Conservation (phyloP, 2,113 vertebrate genomes). For the Trematocara unimaculatum region DNA sequence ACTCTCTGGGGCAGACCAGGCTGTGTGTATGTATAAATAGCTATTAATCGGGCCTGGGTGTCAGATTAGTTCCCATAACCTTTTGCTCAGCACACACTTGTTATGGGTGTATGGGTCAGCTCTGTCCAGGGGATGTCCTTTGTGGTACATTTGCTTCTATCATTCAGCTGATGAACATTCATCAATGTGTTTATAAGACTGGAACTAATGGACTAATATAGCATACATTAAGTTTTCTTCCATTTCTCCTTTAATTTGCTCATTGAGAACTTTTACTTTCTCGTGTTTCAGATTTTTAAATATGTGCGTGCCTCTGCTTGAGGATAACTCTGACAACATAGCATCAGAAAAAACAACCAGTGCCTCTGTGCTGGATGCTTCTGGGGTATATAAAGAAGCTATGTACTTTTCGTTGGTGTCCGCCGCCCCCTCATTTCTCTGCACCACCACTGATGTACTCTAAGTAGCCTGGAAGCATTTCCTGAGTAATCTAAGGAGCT, state of each 20-base stretch:
- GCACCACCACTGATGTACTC: neutral
- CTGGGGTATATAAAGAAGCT: neutral
- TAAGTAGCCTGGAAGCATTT: slow-evolving; percentile 1
- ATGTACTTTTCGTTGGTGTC: neutral
- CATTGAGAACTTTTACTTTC: neutral
- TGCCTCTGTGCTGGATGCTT: neutral
- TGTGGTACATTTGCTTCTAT: slow-evolving; percentile 22
- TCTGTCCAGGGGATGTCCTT: slow-evolving; percentile 43
- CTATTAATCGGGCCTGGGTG: slow-evolving; percentile 58
- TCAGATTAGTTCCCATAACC: slow-evolving; percentile 67
- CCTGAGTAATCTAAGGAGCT: neutral
- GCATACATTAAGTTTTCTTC: neutral
- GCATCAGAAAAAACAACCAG: neutral
- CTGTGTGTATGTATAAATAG: slow-evolving; percentile 59
- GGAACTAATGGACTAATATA: neutral
- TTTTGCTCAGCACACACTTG: slow-evolving; percentile 48
- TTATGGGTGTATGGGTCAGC: slow-evolving; percentile 30
- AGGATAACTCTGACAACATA: neutral
- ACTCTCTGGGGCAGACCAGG: neutral
- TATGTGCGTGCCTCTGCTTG: neutral
- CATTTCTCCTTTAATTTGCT: neutral
- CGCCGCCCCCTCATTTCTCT: slow-evolving; percentile 16
- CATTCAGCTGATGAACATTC: slow-evolving; percentile 2
- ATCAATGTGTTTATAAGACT: neutral
- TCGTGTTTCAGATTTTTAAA: neutral